Evolutionary conservation across 1,140 invertebrate genomes (phyloP).

Genomic region (Doryteuthis pealeii): DNA sequence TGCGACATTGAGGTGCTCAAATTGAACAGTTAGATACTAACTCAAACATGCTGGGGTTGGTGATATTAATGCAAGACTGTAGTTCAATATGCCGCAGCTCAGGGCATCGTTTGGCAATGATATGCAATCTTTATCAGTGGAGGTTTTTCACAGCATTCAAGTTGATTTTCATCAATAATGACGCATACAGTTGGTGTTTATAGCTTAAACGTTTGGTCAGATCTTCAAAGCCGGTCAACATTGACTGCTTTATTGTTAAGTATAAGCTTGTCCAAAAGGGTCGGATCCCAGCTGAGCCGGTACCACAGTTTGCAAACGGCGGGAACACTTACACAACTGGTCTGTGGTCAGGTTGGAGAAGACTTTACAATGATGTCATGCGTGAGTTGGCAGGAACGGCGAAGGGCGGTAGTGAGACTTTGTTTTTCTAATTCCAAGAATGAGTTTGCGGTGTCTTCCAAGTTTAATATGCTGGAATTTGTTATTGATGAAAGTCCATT

Average conservation of each 20-base stretch:
- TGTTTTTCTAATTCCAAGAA: constrained; percentile 26
- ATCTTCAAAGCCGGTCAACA: constrained; percentile 72
- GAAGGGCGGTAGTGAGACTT: constrained; percentile 35
- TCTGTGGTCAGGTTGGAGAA: constrained; percentile 76
- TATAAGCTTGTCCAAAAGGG: constrained; percentile 73
- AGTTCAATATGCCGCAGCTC: constrained; percentile 74
- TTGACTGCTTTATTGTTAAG: constrained; percentile 69
- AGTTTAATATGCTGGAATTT: constrained; percentile 36
- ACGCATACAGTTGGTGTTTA: constrained; percentile 62
- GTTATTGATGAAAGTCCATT: constrained; percentile 32
- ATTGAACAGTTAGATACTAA: constrained; percentile 69
- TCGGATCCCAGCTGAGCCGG: constrained; percentile 75
- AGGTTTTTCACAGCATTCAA: constrained; percentile 74
- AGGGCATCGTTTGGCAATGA: constrained; percentile 72
- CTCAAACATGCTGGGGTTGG: constrained; percentile 70
- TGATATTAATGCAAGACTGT: constrained; percentile 70
- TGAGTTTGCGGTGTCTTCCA: constrained; percentile 30
- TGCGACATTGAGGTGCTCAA: constrained; percentile 75
- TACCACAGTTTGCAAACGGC: constrained; percentile 81
- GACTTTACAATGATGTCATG: constrained; percentile 67
- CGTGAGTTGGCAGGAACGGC: constrained; percentile 57
- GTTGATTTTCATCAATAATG: constrained; percentile 68
- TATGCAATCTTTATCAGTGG: constrained; percentile 73
- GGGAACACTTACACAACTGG: constrained; percentile 76
- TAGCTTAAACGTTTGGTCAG: constrained; percentile 60